Base-by-base conservation (phyloP, 92 coral and sea anemone genomes). In the Zoanthus gigantus region DNA sequence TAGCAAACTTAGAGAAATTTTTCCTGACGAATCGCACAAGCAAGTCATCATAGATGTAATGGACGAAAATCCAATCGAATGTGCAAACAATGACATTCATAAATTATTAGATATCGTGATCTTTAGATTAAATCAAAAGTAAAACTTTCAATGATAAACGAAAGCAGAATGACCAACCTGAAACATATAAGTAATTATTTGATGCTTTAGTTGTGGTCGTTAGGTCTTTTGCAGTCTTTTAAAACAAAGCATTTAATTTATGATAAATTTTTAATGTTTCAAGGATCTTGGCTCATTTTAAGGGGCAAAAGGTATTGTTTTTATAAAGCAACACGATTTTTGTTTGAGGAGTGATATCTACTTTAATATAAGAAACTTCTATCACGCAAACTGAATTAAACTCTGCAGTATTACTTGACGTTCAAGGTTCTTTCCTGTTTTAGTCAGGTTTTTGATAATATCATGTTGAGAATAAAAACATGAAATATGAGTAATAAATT, bases 11-110 rank as follows among this genome's bases (percentile, higher is more conserved):
- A 81, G 65, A 45, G 85, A 81, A 28, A 0, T 81, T 5, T 81
- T 81, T 50, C 85, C 85, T 37, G 42, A 0, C n/a, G 23, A 47
- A 81, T 44, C 18, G 12, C 75, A 81, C 54, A 75, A 81, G 44
- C 74, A 66, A 16, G 4, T 81, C 5, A 66, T 81, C 58, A 10
- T 60, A 31, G 85, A 81, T 7, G 85, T 48, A 16, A 81, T 81
- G 46, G 46, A 47, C 5, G 71, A 81, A 56, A 67, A 81, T 81
- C 75, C 63, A 7, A 53, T 45, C 47, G 31, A 66, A 66, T 81
- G 61, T 28, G 31, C 12, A 29, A 65, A 45, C 85, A 61, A 18
- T 4, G 57, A 65, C 44, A 12, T 31, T 23, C 14, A 28, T n/a
- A 6, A 0, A 7, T 23, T 81, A 81, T 16, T 29, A 46, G 46